Evolutionary conservation across 2,113 vertebrate genomes (phyloP), one percentile per base, ranked within the genome.

Genomic region (Mus spicilegus): DNA sequence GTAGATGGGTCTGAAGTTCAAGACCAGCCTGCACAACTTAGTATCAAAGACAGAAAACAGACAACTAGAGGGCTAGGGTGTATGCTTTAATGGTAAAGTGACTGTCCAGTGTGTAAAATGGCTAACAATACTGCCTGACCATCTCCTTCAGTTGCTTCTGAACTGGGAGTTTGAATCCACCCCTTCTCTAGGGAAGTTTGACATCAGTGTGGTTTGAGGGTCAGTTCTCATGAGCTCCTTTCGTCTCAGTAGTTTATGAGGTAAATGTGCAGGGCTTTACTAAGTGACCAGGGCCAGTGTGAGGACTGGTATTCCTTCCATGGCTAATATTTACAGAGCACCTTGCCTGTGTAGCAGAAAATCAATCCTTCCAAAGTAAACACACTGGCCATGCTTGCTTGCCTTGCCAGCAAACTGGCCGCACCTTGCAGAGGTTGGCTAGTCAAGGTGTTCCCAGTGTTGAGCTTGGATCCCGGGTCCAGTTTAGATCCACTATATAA

Each of bases 281-380:
- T 81, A 70, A 69, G 51, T 0, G 1, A 42, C 20, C 13, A 7
- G 51, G 51, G 39, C 36, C 63, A 26, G 17, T 6, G 1, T 42
- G 63, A 82, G 2, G 54, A 82, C 28, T 14, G 46, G 22, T 26
- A 91, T 92, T 95, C 77, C 78, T 91, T 89, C 61, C 82, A 56
- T 69, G 58, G 77, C 94, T 91, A 54, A 85, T 72, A 13, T 91
- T 77, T 54, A 80, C 26, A n/a, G 63, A 90, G n/a, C 1, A 42
- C 33, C 67, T 91, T 54, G 17, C 36, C 11, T n/a, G 51, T 26
- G 76, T 13, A 77, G 87, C 28, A 72, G 90, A 92, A 96, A 90
- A 80, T 77, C 84, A 54, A 70, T 85, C 84, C 16, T 49, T 65
- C 82, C 46, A 13, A 51, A 93, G 77, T 58, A 80, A 61, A 69